Evolutionary conservation across 2,113 vertebrate species (phyloP).

Genomic region (Petrocephalus microphthalmus): DNA sequence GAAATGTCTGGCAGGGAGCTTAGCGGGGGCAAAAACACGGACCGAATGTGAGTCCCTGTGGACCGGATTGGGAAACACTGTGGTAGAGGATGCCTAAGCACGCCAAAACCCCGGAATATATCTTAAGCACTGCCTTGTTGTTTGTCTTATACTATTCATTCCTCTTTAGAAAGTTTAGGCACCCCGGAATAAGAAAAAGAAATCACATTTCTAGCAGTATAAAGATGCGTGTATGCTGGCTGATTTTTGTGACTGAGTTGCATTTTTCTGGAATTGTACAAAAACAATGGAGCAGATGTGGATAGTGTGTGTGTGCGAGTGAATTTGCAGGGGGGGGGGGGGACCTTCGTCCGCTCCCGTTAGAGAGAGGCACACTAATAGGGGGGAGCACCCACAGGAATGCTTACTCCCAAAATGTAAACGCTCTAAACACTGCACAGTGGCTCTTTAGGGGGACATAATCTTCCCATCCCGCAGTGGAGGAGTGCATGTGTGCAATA

Average conservation of each 20-base stretch:
- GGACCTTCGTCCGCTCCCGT: background rate
- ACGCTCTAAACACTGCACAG: slow-evolving; percentile 42
- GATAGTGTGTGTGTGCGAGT: background rate
- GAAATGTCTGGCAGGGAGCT: background rate
- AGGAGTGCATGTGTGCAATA: background rate
- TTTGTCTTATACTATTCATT: background rate
- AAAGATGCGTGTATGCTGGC: background rate
- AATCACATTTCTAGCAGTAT: background rate
- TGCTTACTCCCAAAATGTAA: slow-evolving; percentile 49
- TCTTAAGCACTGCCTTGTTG: background rate
- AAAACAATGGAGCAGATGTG: background rate
- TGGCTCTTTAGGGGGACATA: slow-evolving; percentile 44
- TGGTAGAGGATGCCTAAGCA: background rate
- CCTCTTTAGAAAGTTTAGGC: background rate
- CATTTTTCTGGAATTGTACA: background rate
- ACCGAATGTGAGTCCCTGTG: background rate
- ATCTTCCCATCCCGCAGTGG: slow-evolving; percentile 48
- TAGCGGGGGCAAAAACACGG: background rate
- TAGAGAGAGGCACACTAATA: slow-evolving; percentile 9
- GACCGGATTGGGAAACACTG: background rate
- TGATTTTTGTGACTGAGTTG: background rate
- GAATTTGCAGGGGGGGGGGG: background rate
- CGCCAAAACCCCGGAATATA: background rate
- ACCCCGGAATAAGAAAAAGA: background rate
- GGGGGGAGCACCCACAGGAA: slow-evolving; percentile 40